Evolutionary conservation across 1,140 invertebrate genomes (phyloP).

Genomic region (Drosophila subpulchrella): DNA sequence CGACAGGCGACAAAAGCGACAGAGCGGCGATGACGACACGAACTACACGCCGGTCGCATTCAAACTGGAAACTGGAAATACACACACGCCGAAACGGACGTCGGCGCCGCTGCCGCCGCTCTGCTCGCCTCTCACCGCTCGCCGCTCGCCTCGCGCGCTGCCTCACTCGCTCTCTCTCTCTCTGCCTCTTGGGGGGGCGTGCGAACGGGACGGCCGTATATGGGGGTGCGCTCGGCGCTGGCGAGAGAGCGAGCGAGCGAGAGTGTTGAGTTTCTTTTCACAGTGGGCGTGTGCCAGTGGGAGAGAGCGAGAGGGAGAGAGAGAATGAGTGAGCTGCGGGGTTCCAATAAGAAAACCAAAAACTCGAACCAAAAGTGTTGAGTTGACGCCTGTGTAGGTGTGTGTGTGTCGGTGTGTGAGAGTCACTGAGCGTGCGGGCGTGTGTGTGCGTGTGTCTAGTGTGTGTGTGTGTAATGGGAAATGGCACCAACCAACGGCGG

Average conservation of each 20-base stretch:
- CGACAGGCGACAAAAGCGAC: constrained; percentile 14
- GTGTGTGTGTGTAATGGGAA: constrained; percentile 34
- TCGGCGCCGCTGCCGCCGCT: constrained; percentile 35
- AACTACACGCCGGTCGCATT: constrained; percentile 84
- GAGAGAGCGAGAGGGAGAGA: constrained; percentile 23
- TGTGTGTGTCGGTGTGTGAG: constrained; percentile 18
- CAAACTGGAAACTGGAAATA: constrained; percentile 77
- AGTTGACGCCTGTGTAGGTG: constrained; percentile 63
- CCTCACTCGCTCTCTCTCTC: constrained; percentile 24
- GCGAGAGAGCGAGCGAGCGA: constrained; percentile 32
- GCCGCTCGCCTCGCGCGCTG: constrained; percentile 11
- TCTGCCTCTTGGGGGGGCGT: constrained; percentile 31
- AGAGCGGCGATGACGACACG: constrained; percentile 68
- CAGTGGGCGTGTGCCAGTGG: constrained; percentile 2
- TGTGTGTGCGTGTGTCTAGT: constrained; percentile 11
- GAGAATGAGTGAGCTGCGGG: constrained; percentile 27
- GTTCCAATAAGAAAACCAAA: constrained; percentile 79
- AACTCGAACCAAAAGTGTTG: constrained; percentile 71
- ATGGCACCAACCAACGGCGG: constrained; percentile 67
- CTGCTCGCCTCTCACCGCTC: constrained; percentile 34
- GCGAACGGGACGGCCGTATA: constrained; percentile 55
- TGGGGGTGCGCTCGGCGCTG: constrained; percentile 34
- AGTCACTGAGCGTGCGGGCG: not conserved
- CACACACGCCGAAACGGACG: constrained; percentile 56
- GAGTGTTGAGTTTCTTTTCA: constrained; percentile 42